phyloP scores from a whole-genome alignment of 1,140 invertebrate species.

The Dreissena polymorpha region DNA sequence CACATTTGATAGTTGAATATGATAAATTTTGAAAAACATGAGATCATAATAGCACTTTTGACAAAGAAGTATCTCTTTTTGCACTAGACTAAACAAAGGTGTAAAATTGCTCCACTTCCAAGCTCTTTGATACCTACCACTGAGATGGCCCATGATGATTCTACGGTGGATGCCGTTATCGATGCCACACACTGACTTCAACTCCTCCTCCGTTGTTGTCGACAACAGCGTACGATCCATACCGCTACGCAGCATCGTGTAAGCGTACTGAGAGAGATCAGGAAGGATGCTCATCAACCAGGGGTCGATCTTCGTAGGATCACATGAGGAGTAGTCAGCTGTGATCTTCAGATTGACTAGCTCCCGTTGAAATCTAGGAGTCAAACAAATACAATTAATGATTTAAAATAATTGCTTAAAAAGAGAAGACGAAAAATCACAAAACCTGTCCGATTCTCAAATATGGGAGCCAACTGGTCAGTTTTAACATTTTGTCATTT shows the following conservation, averaged over 20 bases:
- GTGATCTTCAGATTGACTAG: slow-evolving; percentile 96
- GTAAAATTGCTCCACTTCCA: no score
- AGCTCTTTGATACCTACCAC: slow-evolving; percentile 85
- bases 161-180: slow-evolving; percentile 96
- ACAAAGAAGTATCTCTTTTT: no score
- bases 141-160: slow-evolving; percentile 93
- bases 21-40: no score
- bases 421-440: no score
- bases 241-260: slow-evolving; percentile 96
- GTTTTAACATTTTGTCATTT: no score
- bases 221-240: slow-evolving; percentile 90
- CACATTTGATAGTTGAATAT: no score
- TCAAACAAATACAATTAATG: no score
- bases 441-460: no score
- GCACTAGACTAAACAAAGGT: no score
- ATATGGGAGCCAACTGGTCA: no score
- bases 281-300: slow-evolving; percentile 93
- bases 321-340: slow-evolving; percentile 97
- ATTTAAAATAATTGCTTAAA: no score
- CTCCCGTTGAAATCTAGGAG: slow-evolving; percentile 92
- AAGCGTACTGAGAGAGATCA: slow-evolving; percentile 98
- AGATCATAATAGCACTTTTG: no score
- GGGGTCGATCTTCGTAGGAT: slow-evolving; percentile 93
- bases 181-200: slow-evolving; percentile 94
- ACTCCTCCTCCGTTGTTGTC: slow-evolving; percentile 92